Base-by-base conservation (phyloP, 2,888 invertebrate genomes). In the Pandemis corylana region DNA sequence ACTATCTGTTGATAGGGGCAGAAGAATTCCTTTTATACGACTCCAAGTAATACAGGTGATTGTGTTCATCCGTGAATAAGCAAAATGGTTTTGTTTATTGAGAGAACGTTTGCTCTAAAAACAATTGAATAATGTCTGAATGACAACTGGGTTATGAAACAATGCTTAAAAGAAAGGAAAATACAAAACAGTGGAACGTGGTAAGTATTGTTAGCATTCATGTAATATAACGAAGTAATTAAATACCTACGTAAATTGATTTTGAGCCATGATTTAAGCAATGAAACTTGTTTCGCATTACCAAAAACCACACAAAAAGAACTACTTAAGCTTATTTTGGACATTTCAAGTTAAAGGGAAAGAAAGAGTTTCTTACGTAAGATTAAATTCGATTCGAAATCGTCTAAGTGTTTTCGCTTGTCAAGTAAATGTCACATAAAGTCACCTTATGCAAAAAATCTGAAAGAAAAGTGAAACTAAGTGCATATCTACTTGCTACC, bases 281-380 rank as follows among this genome's bases (percentile, higher is more conserved):
- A 53, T 3, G 65, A 65, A 71, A 71, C 59, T 36, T 46, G 49
- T 41, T 20, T 71, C 49, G 36, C 59, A 28, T 68, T n/a, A 51
- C 41, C 59, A 44, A 12, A 59, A 56, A 36, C n/a, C 28, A 28
- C 10, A 59, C n/a, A 46, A 61, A 36, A 66, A 66, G 41, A 15
- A 46, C 56, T 59, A 49, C 2, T 41, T 66, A 62, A 41, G 41
- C 2, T 41, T 13, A 13, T 42, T 64, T 67, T 67, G 65, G 62
- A 1, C 42, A 62, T 62, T 61, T 42, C 61, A 62, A 28, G 61
- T 61, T 46, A 61, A 71, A 56, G 20, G 66, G 49, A 49, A 20
- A 41, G 49, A 49, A 20, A 41, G 13, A 42, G 15, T 61, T 67
- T 62, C 61, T 67, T 62, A 67, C 59, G 42, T 49, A 67, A 67